Conservation (phyloP, 2,797 vertebrate genomes). For the Prionace glauca region DNA sequence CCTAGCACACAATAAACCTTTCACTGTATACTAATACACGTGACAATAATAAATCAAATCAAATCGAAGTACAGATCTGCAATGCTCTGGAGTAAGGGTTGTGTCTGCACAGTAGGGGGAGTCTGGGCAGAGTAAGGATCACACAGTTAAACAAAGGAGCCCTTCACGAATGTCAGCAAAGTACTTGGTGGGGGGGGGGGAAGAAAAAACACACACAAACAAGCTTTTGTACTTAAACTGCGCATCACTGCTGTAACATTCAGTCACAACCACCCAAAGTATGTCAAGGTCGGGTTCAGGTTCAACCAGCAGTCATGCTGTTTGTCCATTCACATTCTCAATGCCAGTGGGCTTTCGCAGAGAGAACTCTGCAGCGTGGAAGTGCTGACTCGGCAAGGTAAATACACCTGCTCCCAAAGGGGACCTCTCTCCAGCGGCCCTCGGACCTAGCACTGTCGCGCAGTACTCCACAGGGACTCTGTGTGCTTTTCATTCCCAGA, state of each 20-base stretch:
- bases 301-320: background rate
- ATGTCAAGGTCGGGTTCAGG: too few relatives aligned
- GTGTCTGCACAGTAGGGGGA: background rate
- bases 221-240: background rate
- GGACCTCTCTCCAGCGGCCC: background rate
- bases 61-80: too few relatives aligned
- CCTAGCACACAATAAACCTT: too few relatives aligned
- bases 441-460: background rate
- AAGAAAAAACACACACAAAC: background rate
- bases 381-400: background rate
- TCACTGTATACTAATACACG: too few relatives aligned
- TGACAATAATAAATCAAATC: too few relatives aligned
- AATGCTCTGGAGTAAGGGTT: too few relatives aligned
- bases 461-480: background rate
- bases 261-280: background rate
- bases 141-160: background rate
- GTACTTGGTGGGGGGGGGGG: too few relatives aligned
- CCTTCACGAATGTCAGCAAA: background rate
- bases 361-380: background rate
- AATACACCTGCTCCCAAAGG: background rate
- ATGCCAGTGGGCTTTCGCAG: background rate
- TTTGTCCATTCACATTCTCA: background rate
- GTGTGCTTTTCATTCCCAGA: background rate
- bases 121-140: background rate
- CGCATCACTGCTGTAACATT: background rate